Base-by-base conservation (phyloP, 2,888 invertebrate species). In the Xestia ashworthii region DNA sequence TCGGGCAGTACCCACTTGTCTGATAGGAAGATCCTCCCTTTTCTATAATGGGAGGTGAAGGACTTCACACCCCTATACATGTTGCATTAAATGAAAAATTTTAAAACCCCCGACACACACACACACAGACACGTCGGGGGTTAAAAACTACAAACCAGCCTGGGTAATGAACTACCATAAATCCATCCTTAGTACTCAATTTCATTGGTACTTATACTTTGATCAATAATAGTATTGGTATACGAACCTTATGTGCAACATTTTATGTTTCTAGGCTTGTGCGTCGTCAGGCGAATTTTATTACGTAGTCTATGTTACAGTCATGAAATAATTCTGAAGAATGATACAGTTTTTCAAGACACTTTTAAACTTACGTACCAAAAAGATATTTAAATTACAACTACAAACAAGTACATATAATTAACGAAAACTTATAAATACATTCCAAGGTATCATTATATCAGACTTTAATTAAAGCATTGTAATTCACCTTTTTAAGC, bases 401-500 rank as follows among this genome's bases (percentile, higher is more conserved):
- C n/a, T 32, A 32, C 32, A 32, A 32, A 32, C 32, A 32, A 32
- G 32, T 32, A 32, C 32, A 32, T 46, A 76, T 5, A 78, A 65
- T 65, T 46, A 46, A 46, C 5, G n/a, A 14, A 38, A 16, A 76
- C 25, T 46, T n/a, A n/a, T 41, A 48, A 58, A 69, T 58, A n/a
- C 58, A 48, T 48, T 48, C 1, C 32, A 69, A 41, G 12, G 48
- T 80, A 80, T 69, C 38, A 55, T 38, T 16, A 68, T 70, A 55
- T 38, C 22, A 68, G 79, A 38, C 22, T 46, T 69, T 48, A 80
- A 80, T 80, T 69, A 76, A 48, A 69, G 5, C 80, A 48, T 80
- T 58, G n/a, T 48, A 41, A 58, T 19, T n/a, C 16, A 48, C 55
- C 46, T 65, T 78, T 74, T 66, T 2, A 67, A n/a, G 12, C 12